Evolutionary conservation across 1,140 invertebrate genomes (phyloP).

Genomic region (Lethrus apterus): DNA sequence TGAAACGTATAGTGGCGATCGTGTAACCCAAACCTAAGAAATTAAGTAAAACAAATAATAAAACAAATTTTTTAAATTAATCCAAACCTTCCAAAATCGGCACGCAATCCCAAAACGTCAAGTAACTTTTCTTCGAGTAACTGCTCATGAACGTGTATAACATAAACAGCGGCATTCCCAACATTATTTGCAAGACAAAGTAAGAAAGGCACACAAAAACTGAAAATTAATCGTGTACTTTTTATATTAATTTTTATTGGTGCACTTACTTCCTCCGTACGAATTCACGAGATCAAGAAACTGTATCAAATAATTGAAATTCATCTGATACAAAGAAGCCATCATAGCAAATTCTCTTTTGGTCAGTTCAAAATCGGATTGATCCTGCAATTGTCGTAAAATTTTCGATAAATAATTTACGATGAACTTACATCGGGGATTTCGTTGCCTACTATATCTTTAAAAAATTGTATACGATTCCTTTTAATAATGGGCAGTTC

Average conservation of each 20-base stretch:
- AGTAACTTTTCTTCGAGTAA: background rate
- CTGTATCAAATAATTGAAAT: background rate
- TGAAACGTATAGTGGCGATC: background rate
- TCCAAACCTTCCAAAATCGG: conserved; percentile 3
- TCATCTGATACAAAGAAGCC: background rate
- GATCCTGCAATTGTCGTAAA: too few relatives aligned
- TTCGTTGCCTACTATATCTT: too few relatives aligned
- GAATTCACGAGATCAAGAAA: background rate
- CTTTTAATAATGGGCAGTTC: too few relatives aligned
- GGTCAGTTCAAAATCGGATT: too few relatives aligned
- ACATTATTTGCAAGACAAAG: background rate
- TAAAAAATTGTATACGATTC: too few relatives aligned
- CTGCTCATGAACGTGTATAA: conserved; percentile 5
- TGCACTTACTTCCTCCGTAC: background rate
- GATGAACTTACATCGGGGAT: too few relatives aligned
- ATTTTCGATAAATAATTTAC: too few relatives aligned
- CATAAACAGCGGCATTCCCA: conserved; percentile 1
- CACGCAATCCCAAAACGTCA: conserved; percentile 2
- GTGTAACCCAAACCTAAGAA: background rate
- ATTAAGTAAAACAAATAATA: background rate
- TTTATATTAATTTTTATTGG: background rate
- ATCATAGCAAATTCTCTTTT: background rate
- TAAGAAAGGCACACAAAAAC: background rate
- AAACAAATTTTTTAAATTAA: too few relatives aligned
- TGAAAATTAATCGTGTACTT: background rate